Evolutionary conservation across 2,113 vertebrate genomes (phyloP), one percentile per base, ranked within the genome.

Genomic region (Elephantulus edwardii): DNA sequence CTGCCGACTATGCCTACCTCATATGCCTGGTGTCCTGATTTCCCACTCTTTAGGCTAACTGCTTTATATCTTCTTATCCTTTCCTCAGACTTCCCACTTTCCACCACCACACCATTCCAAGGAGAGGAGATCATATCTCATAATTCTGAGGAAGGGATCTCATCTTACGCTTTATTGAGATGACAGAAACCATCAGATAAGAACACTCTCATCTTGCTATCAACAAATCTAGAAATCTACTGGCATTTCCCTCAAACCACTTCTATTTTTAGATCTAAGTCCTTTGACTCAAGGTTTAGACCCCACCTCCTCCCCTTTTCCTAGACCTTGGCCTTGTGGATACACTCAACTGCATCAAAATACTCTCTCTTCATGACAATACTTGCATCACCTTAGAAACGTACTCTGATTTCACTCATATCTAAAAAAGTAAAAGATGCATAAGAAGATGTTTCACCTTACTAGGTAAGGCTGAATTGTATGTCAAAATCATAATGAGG

Each of bases 1-100:
- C 11, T 30, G 2, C 24, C 48, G 22, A 50, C 16, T 3, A 8
- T 3, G 1, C 24, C 28, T 5, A 2, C 38, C 6, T 1, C 24
- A 12, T 26, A 40, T 22, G 22, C 70, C 70, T 28, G 70, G 12
- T 14, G 38, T 38, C 28, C 40, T 42, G 24, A 42, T 28, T 46
- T 66, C 77, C 50, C 33, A 38, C 46, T 22, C 10, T 50, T 14
- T 38, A 14, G 26, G 48, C n/a, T 40, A 13, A 58, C 52, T 19
- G 10, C 28, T n/a, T 71, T 40, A 1, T 33, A 28, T 35, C 33
- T 58, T 72, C 68, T 24, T 26, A 66, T 5, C 66, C 58, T 62
- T 19, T 9, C 26, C 8, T 40, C 12, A 33, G 7, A 22, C 35
- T 70, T 54, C 24, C 33, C 33, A n/a, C 33, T 35, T 52, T 70